Conservation (phyloP, 2,797 vertebrate genomes). For the Buceros bicornis region DNA sequence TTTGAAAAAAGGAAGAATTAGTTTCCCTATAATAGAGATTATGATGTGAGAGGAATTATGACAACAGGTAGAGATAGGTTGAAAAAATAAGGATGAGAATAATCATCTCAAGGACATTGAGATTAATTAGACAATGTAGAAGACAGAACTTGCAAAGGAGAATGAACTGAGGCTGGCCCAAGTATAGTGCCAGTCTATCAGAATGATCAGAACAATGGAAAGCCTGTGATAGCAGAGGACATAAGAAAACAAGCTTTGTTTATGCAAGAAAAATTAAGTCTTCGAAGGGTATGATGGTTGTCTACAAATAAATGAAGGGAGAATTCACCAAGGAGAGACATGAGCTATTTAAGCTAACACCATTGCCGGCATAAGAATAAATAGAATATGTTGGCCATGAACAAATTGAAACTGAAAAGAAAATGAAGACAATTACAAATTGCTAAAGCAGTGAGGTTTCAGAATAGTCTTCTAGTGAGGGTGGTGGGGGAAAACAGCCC, state of each 20-base stretch:
- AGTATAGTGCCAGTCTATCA: not conserved
- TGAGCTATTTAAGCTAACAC: not conserved
- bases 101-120: not conserved
- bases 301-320: slow-evolving; percentile 26
- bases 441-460: not conserved
- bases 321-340: not conserved
- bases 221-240: not conserved
- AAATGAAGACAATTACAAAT: not conserved
- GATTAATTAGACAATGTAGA: not conserved
- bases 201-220: not conserved
- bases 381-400: not conserved
- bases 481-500: accelerated
- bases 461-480: accelerated
- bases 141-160: not conserved
- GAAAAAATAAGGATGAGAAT: not conserved
- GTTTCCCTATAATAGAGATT: accelerated
- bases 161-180: not conserved
- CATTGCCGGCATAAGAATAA: not conserved
- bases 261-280: slow-evolving; percentile 15
- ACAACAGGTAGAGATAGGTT: not conserved
- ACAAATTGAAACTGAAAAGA: not conserved
- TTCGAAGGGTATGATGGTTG: slow-evolving; percentile 3
- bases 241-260: slow-evolving; percentile 6
- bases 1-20: not conserved
- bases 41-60: not conserved